Base-by-base conservation (phyloP, 2,113 vertebrate species). In the Cebidichthys violaceus region DNA sequence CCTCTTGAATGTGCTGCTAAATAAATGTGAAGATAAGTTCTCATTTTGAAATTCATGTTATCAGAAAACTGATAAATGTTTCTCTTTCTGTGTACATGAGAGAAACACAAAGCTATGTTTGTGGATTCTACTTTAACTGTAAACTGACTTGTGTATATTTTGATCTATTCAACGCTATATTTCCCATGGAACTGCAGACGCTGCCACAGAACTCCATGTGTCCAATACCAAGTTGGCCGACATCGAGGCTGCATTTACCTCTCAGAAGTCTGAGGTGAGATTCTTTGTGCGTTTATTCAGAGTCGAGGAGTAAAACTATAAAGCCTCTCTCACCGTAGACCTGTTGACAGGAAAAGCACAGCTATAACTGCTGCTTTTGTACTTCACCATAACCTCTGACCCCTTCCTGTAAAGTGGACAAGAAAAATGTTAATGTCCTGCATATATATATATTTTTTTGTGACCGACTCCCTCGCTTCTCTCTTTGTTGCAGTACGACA, bases 241-340 rank as follows among this genome's bases (percentile, higher is more conserved):
- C 83, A 76, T 97, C 70, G 97, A 99, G 94, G 90, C 93, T 77
- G 86, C 95, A 50, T 96, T 96, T 77, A 24, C 94, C 75, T 29
- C 96, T 67, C 96, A 96, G 77, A 97, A 95, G 90, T 95, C 96
- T 62, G 98, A 99, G 97, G 98, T 99, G 91, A 66, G 89, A 62
- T 55, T 71, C 9, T 31, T 60, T 9, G 2, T 31, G 50, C 4
- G 2, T 14, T 29, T 8, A 0, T 9, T 81, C 33, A 18, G 15
- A 68, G 41, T 31, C 27, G 1, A 24, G 2, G 3, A 2, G 27
- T 50, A 2, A 39, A 27, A 18, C 6, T 59, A 17, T 27, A 3
- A 22, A 6, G 8, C 10, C 3, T 77, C 50, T 73, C 20, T 54
- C 29, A 31, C 4, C 10, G 2, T n/a, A 3, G 9, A 27, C 8